phyloP scores from a whole-genome alignment of 2,888 invertebrate species.

The Dryomyza anilis region DNA sequence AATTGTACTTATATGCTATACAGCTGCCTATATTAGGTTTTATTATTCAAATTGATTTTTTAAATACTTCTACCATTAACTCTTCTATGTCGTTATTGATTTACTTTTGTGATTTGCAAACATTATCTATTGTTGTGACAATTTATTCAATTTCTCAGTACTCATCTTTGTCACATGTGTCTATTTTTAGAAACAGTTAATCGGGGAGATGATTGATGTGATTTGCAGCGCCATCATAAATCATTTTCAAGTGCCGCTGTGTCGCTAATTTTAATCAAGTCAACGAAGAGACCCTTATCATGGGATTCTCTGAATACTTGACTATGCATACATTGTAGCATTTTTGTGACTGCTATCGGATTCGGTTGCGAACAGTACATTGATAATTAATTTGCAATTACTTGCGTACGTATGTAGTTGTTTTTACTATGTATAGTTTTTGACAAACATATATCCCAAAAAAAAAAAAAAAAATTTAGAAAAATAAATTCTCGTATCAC shows the following conservation, averaged over 20 bases:
- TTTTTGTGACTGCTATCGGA: not conserved
- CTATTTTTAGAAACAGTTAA: not conserved
- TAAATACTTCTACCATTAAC: too few species aligned
- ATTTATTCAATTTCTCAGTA: constrained; percentile 1
- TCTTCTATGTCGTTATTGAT: not conserved
- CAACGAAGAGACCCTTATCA: not conserved
- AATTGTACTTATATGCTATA: too few species aligned
- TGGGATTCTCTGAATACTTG: not conserved
- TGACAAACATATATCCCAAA: too few species aligned
- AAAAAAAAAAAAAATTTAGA: too few species aligned
- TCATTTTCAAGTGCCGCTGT: constrained; percentile 35
- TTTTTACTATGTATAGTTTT: too few species aligned
- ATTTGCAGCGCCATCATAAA: constrained; percentile 33
- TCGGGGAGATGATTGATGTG: constrained; percentile 36
- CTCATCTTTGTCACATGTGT: not conserved
- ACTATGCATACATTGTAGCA: not conserved
- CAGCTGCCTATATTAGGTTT: too few species aligned
- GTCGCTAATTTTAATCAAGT: not conserved
- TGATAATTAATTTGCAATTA: too few species aligned
- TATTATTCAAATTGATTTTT: too few species aligned
- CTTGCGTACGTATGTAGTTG: too few species aligned
- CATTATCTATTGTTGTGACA: constrained; percentile 14
- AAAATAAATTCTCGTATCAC: too few species aligned
- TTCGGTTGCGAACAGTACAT: too few species aligned
- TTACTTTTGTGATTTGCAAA: not conserved